Evolutionary conservation across 2,113 vertebrate genomes (phyloP), one percentile per base, ranked within the genome.

Genomic region (Calidris pygmaea): DNA sequence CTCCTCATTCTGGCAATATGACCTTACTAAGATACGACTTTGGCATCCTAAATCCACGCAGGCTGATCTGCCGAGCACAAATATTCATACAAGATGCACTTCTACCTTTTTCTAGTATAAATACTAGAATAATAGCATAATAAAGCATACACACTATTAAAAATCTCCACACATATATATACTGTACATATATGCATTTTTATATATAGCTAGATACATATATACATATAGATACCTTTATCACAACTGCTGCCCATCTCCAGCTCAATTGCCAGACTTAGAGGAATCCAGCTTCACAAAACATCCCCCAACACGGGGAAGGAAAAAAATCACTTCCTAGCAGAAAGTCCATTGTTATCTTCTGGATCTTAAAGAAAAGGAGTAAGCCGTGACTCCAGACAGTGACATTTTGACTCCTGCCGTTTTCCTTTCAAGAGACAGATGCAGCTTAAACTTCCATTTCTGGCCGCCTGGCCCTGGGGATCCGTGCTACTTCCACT

Each of bases 171-270:
- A 58, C 78, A 94, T 34, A 87, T 34, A 87, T 6, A 17, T 4
- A 47, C 47, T 24, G 12, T 8, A 53, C 37, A 65, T 17, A 18
- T 2, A 73, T 41, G 58, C 71, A 84, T 86, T 90, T 86, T 66
- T 27, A 63, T 34, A 55, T 2, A 14, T 4, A 55, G 70, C 77
- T 35, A 77, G 82, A 65, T 43, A 85, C 39, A 37, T 70, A 91
- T 37, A 91, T 41, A 91, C 35, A 79, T 27, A 96, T 43, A 60
- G 97, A 98, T 99, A 99, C 99, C 99, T 99, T 99, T 98, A 97
- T 99, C 98, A 95, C 99, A 99, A 98, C 98, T 99, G 99, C 98
- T 99, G 98, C 99, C 99, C 99, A 99, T 99, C 98, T 98, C 98
- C 97, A 95, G 97, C 97, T 97, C 97, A 97, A 97, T 90, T 92